Base-by-base conservation (phyloP, 2,888 invertebrate species). In the Incurvaria masculella region DNA sequence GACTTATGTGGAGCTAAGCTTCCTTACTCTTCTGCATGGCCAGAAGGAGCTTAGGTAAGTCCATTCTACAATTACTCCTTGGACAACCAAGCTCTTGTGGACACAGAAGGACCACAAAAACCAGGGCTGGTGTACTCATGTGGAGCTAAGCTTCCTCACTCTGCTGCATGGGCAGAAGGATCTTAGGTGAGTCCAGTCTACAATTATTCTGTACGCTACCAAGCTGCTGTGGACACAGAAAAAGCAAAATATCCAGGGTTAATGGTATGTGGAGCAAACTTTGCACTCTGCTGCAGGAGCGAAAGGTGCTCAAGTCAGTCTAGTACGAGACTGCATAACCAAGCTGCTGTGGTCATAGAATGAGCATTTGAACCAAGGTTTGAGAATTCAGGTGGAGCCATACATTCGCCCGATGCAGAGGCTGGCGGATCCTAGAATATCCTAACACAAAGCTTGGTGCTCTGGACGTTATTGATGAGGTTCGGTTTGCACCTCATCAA, bases 91-190 rank as follows among this genome's bases (percentile, higher is more conserved):
- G 60, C 67, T 97, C 42, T 72, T 84, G 44, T 97, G 94, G 93
- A 85, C 87, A 46, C 97, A 97, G 76, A 97, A 97, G 74, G 97
- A 97, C 66, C 95, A 93, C 73, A 97, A 97, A 80, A 95, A 95
- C 79, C 87, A 86, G 72, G 97, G 97, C 51, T 83, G 87, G 10
- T 97, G 96, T 95, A 81, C 83, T 44, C 96, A 94, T 68, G 86
- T 95, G 49, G 89, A 93, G 69, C 94, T 94, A 0, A 81, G 95
- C 57, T 87, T 95, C 79, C 82, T 87, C 53, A 93, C 93, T 10
- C 84, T 93, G 53, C 79, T 94, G 58, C 88, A 87, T 63, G 86
- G 87, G 64, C 80, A 85, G 59, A 85, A 88, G 59, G 81, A 83
- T 55, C 76, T 94, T 61, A 75, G 81, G 93, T 93, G 78, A 82